Base-by-base conservation (phyloP, 2,888 invertebrate species). In the Iphiclides podalirius region DNA sequence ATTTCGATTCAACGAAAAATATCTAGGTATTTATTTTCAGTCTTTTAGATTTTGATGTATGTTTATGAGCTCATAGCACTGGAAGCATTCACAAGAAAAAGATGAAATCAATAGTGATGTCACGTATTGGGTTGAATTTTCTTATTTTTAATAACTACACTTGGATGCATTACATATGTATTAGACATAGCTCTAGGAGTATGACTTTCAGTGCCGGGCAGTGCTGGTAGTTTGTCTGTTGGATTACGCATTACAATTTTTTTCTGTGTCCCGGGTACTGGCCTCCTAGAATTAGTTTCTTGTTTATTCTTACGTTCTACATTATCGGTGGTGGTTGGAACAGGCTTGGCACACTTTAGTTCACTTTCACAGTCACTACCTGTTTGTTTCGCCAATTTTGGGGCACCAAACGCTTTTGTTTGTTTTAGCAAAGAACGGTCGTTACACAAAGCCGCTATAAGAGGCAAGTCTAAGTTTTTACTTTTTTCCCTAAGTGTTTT, bases 391-490 rank as follows among this genome's bases (percentile, higher is more conserved):
- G 57, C 70, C 64, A 73, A 91, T 75, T 94, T 94, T 45, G 94
- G 94, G 90, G 93, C 91, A 57, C 94, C 95, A 72, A 95, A 94
- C 14, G 95, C 95, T 78, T 95, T 95, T 42, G 96, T 96, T 82
- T 96, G 96, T 80, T 95, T 96, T 52, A 96, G 89, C 67, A 98
- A 90, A 52, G 96, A 95, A 51, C 95, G 92, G 80, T 98, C 98
- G 75, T 97, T 98, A 89, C 97, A 98, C 61, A 98, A 90, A 9
- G 97, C 98, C 52, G 96, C 95, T 71, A 98, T 97, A 53, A 98
- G 89, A 13, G 98, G 98, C 77, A 98, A 90, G 83, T 97, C 96
- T 68, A 97, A 90, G 74, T 96, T 95, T 73, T 94, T 94, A 82
- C 96, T 96, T 84, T 96, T 95, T 81, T 96, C 96, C 51, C 96